Evolutionary conservation across 2,797 vertebrate species (phyloP).

Genomic region (Austrolebias charrua): DNA sequence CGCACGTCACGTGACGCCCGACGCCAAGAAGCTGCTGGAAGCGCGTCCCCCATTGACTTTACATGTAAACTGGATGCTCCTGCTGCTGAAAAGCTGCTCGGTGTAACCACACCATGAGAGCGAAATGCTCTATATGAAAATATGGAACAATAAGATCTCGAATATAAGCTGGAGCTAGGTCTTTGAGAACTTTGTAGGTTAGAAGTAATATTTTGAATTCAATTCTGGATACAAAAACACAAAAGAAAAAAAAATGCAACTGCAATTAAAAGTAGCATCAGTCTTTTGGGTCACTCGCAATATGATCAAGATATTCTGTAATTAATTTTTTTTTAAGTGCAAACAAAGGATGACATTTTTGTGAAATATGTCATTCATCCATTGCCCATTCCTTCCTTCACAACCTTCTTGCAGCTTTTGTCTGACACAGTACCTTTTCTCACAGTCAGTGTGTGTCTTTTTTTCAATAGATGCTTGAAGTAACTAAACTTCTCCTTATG

Average conservation of each 20-base stretch:
- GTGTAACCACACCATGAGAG: no score
- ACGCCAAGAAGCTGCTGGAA: no score
- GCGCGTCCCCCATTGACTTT: no score
- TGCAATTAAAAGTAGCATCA: conserved; percentile 17
- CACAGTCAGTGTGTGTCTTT: conserved; percentile 35
- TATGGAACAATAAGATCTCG: no score
- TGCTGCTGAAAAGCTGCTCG: no score
- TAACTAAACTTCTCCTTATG: conserved; percentile 65
- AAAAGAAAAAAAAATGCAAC: conserved; percentile 1
- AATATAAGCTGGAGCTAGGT: no score
- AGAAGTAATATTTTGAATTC: no score
- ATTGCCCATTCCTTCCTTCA: conserved; percentile 12
- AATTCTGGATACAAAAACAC: no score
- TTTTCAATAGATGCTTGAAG: conserved; percentile 65
- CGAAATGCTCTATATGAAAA: no score
- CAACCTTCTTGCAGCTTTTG: conserved; percentile 13
- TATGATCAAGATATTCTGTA: conserved; percentile 53
- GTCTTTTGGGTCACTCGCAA: conserved; percentile 46
- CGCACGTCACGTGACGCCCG: no score
- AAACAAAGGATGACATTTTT: conserved; percentile 69
- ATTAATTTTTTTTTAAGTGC: conserved; percentile 47
- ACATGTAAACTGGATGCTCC: no score
- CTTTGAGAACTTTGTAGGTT: no score
- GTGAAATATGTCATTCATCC: conserved; percentile 38
- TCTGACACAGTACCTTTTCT: conserved; percentile 31